Evolutionary conservation across 2,797 vertebrate species (phyloP), one percentile per base, ranked within the genome.

Genomic region (Anabas testudineus): DNA sequence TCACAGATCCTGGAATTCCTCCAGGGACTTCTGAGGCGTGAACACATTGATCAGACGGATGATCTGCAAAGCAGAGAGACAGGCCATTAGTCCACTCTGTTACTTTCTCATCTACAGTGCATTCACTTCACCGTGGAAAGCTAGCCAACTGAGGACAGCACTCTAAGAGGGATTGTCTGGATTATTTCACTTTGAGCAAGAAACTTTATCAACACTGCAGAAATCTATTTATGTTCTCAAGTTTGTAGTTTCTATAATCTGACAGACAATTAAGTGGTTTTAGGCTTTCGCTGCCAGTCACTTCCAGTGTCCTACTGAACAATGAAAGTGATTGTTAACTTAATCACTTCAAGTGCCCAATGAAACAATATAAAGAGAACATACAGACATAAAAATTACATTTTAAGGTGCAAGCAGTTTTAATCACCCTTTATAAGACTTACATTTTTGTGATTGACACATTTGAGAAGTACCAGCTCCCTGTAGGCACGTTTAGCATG

Each of bases 1-100:
- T 97, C 95, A 99, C 97, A 99, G 95, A 93, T 99, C 97, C 93
- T 99, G 97, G 94, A 99, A 99, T 90, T 99, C 97, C 94, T 99
- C 97, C 92, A 98, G 91, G 55, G 97, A 96, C 92, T 99, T 99
- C 91, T 99, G 97, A 82, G 97, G 97, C 76, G 97, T 98, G 92
- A 99, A 99, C 84, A 99, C 97, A 90, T 98, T 99, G 91, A 99
- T 95, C 90, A 99, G 94, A 91, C 94, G 96, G 92, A 99, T 99
- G 87, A 99, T 99, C 97, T 99, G 92, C 58, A 78, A 42, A 70
- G 64, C 48, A 80, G 71, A 87, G 69, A 87, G 83, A 85, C 80
- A 82, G 74, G 26, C 69, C 74, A 74, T 91, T 88, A 89, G 84
- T 81, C 78, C 69, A 87, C 76, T 78, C 67, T 58, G 59, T 76